Base-by-base conservation (phyloP, 1,140 invertebrate genomes). In the Holcopasites calliopsidis region DNA sequence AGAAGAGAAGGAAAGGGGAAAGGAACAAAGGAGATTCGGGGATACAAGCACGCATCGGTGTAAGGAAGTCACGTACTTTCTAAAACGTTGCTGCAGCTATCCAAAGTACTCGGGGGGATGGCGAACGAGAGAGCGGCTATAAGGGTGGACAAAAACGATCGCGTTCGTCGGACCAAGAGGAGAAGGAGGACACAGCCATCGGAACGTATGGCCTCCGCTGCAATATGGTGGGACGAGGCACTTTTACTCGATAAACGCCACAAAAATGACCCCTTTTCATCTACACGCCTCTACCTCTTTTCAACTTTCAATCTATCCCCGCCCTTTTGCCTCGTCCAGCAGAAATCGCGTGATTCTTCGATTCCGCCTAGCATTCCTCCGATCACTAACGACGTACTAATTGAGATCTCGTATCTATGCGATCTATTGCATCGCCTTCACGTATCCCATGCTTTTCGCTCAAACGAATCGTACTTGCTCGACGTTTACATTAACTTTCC, bases 181-280 rank as follows among this genome's bases (percentile, higher is more conserved):
- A n/a, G n/a, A 66, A 77, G 65, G 33, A 73, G 52, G 40, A 62
- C 65, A 42, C 35, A 76, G 68, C 54, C 23, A 55, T 49, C 79
- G 66, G 79, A 79, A 76, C 82, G 70, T 84, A 85, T 84, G 79
- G 76, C 82, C 76, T 76, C 60, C 54, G 66, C 54, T 44, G 77
- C 79, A 80, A 83, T 84, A 83, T 77, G 78, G 71, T 42, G 61
- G 50, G 21, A 74, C 70, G 50, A 62, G 54, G 69, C 65, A 69
- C 76, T 79, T 64, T 76, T 80, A 80, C 65, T 74, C 84, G 85
- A 86, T 86, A 86, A 86, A 85, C 80, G 77, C 76, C 84, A 55
- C 69, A 80, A 85, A 86, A 85, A 82, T 86, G 85, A 82, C 77
- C 72, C 77, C 84, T 86, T 85, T 84, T 82, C 70, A 71, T 40